Evolutionary conservation across 64 coral and sea anemone genomes (phyloP), one percentile per base, ranked within the genome.

Genomic region (Montipora capricornis): DNA sequence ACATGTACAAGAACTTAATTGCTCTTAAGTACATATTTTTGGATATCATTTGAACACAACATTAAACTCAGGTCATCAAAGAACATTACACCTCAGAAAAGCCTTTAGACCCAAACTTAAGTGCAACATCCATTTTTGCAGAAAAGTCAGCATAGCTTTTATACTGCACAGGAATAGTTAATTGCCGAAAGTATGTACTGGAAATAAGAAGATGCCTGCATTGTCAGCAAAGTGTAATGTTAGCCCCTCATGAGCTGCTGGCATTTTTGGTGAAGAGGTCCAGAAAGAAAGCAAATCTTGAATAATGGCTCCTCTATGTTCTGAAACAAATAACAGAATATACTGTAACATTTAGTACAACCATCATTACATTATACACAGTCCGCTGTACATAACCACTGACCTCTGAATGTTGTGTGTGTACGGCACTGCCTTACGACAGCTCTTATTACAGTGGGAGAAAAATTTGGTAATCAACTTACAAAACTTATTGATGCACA

Each of bases 81-180:
- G 46, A 50, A 83, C 53, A 60, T 83, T 59, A 83, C 55, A 83
- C 51, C 62, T 83, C 81, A n/a, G 81, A 83, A 83, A 83, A 83
- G 62, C 81, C 81, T 83, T 83, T 61, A 83, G 51, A 83, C 24
- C 81, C 81, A 83, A 61, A 82, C 29, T 55, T 57, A 55, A 64
- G 62, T 61, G 81, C 81, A 59, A 83, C 62, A 59, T 83, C 81
- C 81, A 83, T 83, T 22, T 83, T 83, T 48, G 81, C 62, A 59
- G 81, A 52, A 83, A 83, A 83, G 53, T 83, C 81, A 83, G 47
- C 62, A n/a, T 83, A 83, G 53, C 51, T 22, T 83, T 64, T 29
- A 64, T 83, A 83, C 62, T 61, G 53, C 29, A 61, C 62, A 61
- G 81, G 81, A 29, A 83, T 83, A 61, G 52, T 44, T 61, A 67